Evolutionary conservation across 2,888 invertebrate genomes (phyloP), one percentile per base, ranked within the genome.

Genomic region (Cataglyphis rosenhaueri): DNA sequence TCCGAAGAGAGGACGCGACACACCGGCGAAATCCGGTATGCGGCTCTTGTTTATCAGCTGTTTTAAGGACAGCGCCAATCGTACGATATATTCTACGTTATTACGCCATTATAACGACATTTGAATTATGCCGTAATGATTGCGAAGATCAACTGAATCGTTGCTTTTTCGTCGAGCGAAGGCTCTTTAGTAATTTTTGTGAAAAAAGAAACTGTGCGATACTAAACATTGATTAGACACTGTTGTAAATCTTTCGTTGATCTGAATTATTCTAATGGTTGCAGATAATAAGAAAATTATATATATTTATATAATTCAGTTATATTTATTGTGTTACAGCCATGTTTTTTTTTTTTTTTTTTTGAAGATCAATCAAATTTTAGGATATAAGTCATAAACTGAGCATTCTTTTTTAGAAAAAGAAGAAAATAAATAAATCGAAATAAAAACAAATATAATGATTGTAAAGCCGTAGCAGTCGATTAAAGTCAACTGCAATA

Each of bases 31-130:
- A 82, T 82, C 55, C 74, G 65, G 74, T n/a, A 35, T 44, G 35
- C 21, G 38, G 32, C 57, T 76, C 18, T 65, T 82, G 65, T 66
- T 82, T 82, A 76, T 65, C 25, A 66, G 82, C 25, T 76, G 35
- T 65, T 76, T 44, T 57, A 73, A n/a, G 12, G 52, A 32, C 32
- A 10, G 9, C 21, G 78, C 61, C 18, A 59, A 44, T 79, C 59
- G 48, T 18, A 52, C 29, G 29, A 29, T 29, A 44, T 15, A 64
- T 64, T 61, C 18, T 78, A 32, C 18, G 15, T 32, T 18, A 4
- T 32, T 68, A 35, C 41, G 38, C 9, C 38, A 5, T 21, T 8
- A 21, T 21, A 64, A 61, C n/a, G 35, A 64, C 25, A 12, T n/a
- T 75, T 35, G 29, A 15, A 52, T 65, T 25, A 48, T 52, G 21